Evolutionary conservation across 2,888 invertebrate species (phyloP).

Genomic region (Macaria notata): DNA sequence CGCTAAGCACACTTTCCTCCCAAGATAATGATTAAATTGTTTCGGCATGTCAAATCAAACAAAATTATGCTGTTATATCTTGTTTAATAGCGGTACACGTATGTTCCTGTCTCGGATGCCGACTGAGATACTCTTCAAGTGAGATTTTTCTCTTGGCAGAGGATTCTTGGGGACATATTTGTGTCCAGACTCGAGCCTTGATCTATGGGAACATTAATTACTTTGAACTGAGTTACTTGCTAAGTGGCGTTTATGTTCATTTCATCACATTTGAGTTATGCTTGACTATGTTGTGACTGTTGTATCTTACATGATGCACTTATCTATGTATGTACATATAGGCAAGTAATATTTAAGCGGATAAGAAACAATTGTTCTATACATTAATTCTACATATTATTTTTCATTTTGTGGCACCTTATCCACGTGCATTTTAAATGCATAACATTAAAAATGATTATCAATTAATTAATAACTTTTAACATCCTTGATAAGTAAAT

Average conservation of each 20-base stretch:
- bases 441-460: too few species aligned
- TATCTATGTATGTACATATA: too few species aligned
- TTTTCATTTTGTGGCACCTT: too few species aligned
- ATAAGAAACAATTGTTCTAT: too few species aligned
- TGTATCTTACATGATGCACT: too few species aligned
- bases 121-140: conserved; percentile 52
- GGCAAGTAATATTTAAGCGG: too few species aligned
- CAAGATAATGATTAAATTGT: conserved; percentile 80
- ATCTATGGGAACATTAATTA: conserved; percentile 30
- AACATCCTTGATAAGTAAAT: too few species aligned
- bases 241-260: conserved; percentile 11
- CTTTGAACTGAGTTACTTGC: background rate
- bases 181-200: conserved; percentile 23
- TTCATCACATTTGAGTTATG: conserved; percentile 16
- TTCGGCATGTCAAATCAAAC: conserved; percentile 82
- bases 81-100: conserved; percentile 74
- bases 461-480: too few species aligned
- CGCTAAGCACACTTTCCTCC: conserved; percentile 60
- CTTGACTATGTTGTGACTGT: background rate
- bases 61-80: conserved; percentile 82
- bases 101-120: conserved; percentile 66
- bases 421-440: too few species aligned
- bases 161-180: conserved; percentile 47
- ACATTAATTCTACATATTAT: too few species aligned
- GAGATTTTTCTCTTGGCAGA: conserved; percentile 61